Evolutionary conservation across 2,113 vertebrate species (phyloP), one percentile per base, ranked within the genome.

Genomic region (Poecilia latipinna): DNA sequence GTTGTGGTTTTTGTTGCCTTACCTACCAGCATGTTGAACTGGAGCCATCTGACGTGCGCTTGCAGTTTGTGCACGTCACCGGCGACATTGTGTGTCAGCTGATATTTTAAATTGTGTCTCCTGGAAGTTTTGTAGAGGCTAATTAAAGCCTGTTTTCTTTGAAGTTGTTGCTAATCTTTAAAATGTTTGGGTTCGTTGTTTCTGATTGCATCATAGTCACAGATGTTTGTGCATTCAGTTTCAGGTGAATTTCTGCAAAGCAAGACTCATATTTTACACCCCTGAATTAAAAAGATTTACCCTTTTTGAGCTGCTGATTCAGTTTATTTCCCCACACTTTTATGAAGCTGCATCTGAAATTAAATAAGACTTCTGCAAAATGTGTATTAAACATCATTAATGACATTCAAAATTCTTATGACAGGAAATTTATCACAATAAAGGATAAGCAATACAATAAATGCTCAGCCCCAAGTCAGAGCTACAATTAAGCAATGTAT

Each of bases 1-100:
- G 57, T 37, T 83, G 83, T n/a, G 84, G 82, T 79, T 83, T 77
- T 80, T 74, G 75, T n/a, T 82, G 65, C 37, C 60, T 62, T 77
- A 64, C 71, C 68, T 28, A 73, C 65, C 39, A 2, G 3, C 60
- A 31, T 74, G 71, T 61, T 54, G 28, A 33, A 15, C 51, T 24
- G 29, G 61, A 74, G 54, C 69, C n/a, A 32, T 61, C 29, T 86
- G 84, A 87, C 82, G 84, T 80, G 74, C 2, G 2, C 39, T 2
- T 15, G 35, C 12, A 63, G 44, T 3, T 39, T 4, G 12, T 28
- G 42, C 70, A 75, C 72, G 76, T 88, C 84, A 85, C 33, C 0
- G 0, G 35, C 39, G 29, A 13, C 48, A n/a, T 64, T 77, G 39
- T 86, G 44, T 63, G 70, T 76, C 71, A 78, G 65, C 73, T 79